phyloP scores from a whole-genome alignment of 2,888 invertebrate genomes.

The Seira ritae region DNA sequence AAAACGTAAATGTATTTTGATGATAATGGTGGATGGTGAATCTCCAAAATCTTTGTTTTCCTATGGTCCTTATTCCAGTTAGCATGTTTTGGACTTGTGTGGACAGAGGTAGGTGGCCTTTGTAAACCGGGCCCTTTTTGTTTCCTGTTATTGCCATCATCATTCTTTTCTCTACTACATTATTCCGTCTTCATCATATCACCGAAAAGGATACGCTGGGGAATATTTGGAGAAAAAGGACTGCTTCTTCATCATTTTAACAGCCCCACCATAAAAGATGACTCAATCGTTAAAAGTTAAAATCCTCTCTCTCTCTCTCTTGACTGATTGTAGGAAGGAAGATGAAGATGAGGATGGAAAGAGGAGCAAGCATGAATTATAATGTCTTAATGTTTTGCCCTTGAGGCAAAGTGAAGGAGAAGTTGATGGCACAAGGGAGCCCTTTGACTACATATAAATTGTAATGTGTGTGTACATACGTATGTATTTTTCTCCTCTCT shows the following conservation, averaged over 20 bases:
- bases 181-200: conserved; percentile 34
- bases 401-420: conserved; percentile 41
- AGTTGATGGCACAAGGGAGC: conserved; percentile 58
- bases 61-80: background rate
- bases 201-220: conserved; percentile 34
- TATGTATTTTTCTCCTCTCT: background rate
- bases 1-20: background rate
- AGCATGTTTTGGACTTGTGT: conserved; percentile 19
- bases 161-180: conserved; percentile 10
- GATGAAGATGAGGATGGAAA: conserved; percentile 20
- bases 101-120: conserved; percentile 43
- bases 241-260: conserved; percentile 63
- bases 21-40: conserved; percentile 48
- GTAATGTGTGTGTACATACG: conserved; percentile 20
- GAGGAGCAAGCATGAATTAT: conserved; percentile 56
- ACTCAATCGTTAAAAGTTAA: conserved; percentile 62
- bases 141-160: conserved; percentile 60
- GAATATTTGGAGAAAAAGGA: conserved; percentile 36
- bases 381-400: conserved; percentile 62
- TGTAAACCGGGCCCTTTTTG: conserved; percentile 50
- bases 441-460: conserved; percentile 42
- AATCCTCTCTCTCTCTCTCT: conserved; percentile 20
- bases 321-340: background rate
- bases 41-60: conserved; percentile 42
- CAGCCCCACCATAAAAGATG: conserved; percentile 63